Evolutionary conservation across 1,140 invertebrate genomes (phyloP).

Genomic region (Glossosoma conforme): DNA sequence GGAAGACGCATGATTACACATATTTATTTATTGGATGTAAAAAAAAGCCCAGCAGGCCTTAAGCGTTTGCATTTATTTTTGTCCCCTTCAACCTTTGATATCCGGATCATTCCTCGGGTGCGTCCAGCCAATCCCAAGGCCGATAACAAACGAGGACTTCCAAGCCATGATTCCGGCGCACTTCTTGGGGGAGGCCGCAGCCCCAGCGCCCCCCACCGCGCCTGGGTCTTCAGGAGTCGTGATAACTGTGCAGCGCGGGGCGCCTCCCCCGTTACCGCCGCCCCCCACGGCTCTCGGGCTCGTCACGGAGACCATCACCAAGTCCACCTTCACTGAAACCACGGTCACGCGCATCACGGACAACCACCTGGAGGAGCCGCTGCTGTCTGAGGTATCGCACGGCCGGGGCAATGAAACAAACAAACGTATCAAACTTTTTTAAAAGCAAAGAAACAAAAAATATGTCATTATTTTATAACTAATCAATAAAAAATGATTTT

Average conservation of each 20-base stretch:
- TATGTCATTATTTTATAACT: too few relatives aligned
- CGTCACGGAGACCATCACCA: conserved; percentile 89
- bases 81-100: too few relatives aligned
- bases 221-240: conserved; percentile 37
- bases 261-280: conserved; percentile 60
- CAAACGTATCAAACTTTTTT: too few relatives aligned
- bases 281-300: conserved; percentile 75
- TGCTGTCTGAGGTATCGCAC: conserved; percentile 83
- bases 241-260: conserved; percentile 54
- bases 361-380: conserved; percentile 75
- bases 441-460: too few relatives aligned
- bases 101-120: too few relatives aligned
- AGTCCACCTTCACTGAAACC: conserved; percentile 90
- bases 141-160: conserved; percentile 87
- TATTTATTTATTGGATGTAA: too few relatives aligned
- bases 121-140: conserved; percentile 60
- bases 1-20: too few relatives aligned
- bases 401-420: too few relatives aligned
- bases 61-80: too few relatives aligned
- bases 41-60: too few relatives aligned
- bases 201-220: conserved; percentile 25
- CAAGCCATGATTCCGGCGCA: conserved; percentile 89
- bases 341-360: conserved; percentile 88
- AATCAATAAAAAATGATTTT: too few relatives aligned
- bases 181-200: conserved; percentile 59